Evolutionary conservation across 2,797 vertebrate genomes (phyloP).

Genomic region (Pitangus sulphuratus): DNA sequence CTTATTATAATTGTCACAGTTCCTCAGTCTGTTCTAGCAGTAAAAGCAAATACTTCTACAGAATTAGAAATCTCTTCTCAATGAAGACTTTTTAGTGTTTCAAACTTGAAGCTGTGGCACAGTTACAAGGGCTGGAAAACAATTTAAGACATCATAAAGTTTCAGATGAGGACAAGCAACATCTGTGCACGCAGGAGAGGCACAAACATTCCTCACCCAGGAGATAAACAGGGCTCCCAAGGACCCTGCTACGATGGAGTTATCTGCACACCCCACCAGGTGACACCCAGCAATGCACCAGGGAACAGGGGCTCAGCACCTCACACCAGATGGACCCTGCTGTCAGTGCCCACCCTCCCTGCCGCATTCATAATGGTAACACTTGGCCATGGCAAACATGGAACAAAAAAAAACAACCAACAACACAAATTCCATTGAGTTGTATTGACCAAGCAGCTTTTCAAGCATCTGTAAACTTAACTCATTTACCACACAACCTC

Average conservation of each 20-base stretch:
- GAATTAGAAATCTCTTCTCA: neutral
- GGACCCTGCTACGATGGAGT: neutral
- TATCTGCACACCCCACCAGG: neutral
- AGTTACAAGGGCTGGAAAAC: neutral
- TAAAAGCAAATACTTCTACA: neutral
- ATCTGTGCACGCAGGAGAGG: neutral
- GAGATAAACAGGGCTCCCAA: neutral
- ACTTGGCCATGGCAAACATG: neutral
- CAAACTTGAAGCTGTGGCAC: neutral
- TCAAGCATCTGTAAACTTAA: neutral
- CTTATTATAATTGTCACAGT: neutral
- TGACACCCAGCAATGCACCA: neutral
- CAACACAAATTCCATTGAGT: neutral
- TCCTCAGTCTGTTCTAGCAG: neutral
- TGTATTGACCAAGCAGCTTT: neutral
- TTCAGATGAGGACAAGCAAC: neutral
- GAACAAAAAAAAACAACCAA: neutral
- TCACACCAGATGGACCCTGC: neutral
- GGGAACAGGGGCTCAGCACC: neutral
- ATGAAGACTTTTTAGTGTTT: neutral
- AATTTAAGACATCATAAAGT: neutral
- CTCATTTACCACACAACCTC: neutral
- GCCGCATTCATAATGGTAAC: neutral
- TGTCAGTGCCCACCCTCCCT: neutral
- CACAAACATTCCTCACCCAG: neutral